A percentile compares a stretch with the other conserved stretches of the same genome.
Evolutionary conservation across 2,113 vertebrate genomes (phyloP).

Genomic region (Lontra canadensis): DNA sequence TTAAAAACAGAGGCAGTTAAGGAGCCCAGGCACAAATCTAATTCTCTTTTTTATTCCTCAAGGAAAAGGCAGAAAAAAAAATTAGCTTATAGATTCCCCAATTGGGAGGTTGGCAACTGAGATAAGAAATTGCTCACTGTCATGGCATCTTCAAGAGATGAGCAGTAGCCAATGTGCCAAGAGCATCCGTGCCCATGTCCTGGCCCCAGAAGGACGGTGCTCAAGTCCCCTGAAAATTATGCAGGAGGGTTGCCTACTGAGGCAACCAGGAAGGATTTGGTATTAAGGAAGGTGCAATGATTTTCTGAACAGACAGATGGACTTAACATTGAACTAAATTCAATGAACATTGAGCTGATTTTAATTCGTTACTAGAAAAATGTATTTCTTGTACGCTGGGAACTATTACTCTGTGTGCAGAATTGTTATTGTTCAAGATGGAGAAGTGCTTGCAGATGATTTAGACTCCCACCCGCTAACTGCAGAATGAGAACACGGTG

Average conservation of each 20-base stretch:
- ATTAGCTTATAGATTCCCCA: neutral
- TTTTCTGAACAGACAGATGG: neutral
- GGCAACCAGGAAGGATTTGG: accelerated
- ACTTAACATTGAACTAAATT: neutral
- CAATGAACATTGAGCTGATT: neutral
- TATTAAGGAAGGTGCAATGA: too few relatives aligned
- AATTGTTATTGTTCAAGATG: neutral
- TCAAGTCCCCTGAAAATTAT: accelerated
- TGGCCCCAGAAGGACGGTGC: too few relatives aligned
- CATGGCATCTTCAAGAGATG: too few relatives aligned
- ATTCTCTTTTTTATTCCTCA: neutral
- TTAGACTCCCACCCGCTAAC: neutral
- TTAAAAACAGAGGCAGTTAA: neutral
- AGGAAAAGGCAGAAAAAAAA: neutral
- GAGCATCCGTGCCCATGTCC: too few relatives aligned
- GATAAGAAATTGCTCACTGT: neutral
- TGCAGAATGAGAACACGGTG: neutral
- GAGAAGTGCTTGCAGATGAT: too few relatives aligned
- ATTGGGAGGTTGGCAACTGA: neutral
- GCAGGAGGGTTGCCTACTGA: accelerated
- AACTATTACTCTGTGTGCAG: too few relatives aligned
- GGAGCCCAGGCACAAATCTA: neutral
- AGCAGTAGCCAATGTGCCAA: neutral
- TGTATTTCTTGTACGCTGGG: neutral
- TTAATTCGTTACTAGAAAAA: neutral